Evolutionary conservation across 2,113 vertebrate species (phyloP).

Genomic region (Chinchilla lanigera): DNA sequence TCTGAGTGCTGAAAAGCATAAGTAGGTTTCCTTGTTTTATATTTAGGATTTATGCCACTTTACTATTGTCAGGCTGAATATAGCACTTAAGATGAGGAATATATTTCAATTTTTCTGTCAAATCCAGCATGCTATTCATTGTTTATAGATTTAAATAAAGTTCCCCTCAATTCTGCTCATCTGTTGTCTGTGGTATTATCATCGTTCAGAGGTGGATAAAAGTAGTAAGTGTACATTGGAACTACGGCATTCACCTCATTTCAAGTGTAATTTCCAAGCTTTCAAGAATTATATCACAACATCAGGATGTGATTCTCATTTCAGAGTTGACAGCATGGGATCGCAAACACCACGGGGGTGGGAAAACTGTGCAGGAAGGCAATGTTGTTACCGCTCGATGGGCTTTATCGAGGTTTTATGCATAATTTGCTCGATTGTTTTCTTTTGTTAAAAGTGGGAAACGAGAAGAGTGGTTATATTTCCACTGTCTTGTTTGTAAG

Average conservation of each 20-base stretch:
- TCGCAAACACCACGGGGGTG: background rate
- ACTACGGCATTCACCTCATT: background rate
- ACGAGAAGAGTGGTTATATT: background rate
- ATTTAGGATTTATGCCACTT: conserved; percentile 57
- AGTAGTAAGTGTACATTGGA: background rate
- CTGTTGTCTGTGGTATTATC: conserved; percentile 63
- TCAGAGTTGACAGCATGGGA: background rate
- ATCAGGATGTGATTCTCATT: background rate
- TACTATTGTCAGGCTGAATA: conserved; percentile 57
- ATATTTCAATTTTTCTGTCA: conserved; percentile 78
- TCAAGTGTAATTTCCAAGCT: background rate
- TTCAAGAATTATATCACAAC: background rate
- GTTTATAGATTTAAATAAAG: conserved; percentile 81
- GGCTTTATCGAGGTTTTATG: background rate
- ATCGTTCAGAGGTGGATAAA: background rate
- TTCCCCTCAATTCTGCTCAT: conserved; percentile 80
- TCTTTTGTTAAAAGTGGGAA: background rate
- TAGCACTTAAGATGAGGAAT: conserved; percentile 54
- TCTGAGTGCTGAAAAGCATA: conserved; percentile 62
- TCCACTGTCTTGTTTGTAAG: background rate
- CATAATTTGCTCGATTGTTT: background rate
- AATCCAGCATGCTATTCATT: conserved; percentile 76
- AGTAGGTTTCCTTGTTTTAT: conserved; percentile 54
- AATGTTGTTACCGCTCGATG: background rate
- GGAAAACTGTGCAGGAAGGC: background rate